Evolutionary conservation across 92 coral and sea anemone species (phyloP), one percentile per base, ranked within the genome.

Genomic region (Palythoa grandiflora): DNA sequence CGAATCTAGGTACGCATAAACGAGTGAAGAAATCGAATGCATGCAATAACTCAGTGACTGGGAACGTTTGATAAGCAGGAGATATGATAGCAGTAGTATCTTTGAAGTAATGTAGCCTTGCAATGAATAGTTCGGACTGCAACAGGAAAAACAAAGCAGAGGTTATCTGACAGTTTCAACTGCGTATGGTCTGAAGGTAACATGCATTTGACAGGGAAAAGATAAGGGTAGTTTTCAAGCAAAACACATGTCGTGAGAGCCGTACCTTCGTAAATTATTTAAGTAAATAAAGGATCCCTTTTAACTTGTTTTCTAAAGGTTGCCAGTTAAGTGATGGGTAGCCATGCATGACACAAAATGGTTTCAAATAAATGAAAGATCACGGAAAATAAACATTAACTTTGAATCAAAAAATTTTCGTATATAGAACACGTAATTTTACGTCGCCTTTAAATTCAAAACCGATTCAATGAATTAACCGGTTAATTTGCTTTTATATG

Each of bases 111-210:
- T 17, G 35, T 63, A 63, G 70, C 70, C 20, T 70, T 35, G 14
- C 9, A 70, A 9, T 28, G 75, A 35, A 38, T 8, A 70, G 16
- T 28, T 70, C 38, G 15, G 68, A 54, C 15, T 77, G 38, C 2
- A 3, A 54, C 47, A 36, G 5, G 19, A 75, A 75, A 75, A 57
- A 75, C 79, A 77, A 19, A 51, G 5, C 55, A 73, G 17, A 73
- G 53, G 9, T 73, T 11, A 39, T 13, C 75, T 50, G 80, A 76
- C 60, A 53, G 83, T 53, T 16, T 77, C 83, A 38, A 77, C 53
- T 77, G 68, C 83, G 68, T 77, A 35, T 21, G 16, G 83, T 21
- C 81, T 77, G 65, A 11, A 77, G 66, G 53, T 77, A 77, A 77
- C 83, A 65, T 48, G 50, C 47, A 44, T 44, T 35, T 77, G 83